These are phyloP conservation scores for Ennomos erosarius DNA, from an alignment of 2,888 invertebrate species.

Conservation along the genomic window DNA sequence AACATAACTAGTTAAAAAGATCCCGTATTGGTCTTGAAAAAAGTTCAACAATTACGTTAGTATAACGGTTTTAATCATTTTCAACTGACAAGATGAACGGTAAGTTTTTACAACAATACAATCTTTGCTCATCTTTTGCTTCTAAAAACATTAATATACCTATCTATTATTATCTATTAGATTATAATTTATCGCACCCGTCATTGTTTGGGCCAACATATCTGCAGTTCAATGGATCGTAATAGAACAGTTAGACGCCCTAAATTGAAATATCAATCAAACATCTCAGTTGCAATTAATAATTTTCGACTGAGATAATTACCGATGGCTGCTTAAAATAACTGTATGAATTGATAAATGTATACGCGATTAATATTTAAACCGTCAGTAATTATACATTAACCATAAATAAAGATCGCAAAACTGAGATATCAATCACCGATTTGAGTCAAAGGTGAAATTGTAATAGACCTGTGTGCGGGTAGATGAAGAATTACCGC, in stretches of 20 bases:
- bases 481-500: constrained; percentile 22
- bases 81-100: constrained; percentile 10
- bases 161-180: constrained; percentile 12
- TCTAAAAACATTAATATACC: constrained; percentile 6
- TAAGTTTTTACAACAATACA: constrained; percentile 24
- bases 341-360: constrained; percentile 39
- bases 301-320: constrained; percentile 40
- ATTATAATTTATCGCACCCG: constrained; percentile 13
- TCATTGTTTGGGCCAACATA: constrained; percentile 32
- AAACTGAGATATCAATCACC: constrained; percentile 55
- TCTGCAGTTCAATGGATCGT: constrained; percentile 35
- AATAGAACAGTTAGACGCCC: constrained; percentile 49
- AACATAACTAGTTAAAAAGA: too few species aligned
- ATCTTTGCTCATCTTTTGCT: constrained; percentile 16
- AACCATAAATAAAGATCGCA: constrained; percentile 34
- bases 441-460: constrained; percentile 30
- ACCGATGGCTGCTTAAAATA: constrained; percentile 26
- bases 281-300: constrained; percentile 42
- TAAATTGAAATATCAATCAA: constrained; percentile 55
- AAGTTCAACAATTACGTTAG: not conserved
- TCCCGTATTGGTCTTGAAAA: too few species aligned
- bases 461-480: constrained; percentile 10
- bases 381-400: constrained; percentile 35
- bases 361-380: constrained; percentile 30
- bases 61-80: constrained; percentile 17